Conservation (phyloP, 2,888 invertebrate species). For the Drosophila testacea region DNA sequence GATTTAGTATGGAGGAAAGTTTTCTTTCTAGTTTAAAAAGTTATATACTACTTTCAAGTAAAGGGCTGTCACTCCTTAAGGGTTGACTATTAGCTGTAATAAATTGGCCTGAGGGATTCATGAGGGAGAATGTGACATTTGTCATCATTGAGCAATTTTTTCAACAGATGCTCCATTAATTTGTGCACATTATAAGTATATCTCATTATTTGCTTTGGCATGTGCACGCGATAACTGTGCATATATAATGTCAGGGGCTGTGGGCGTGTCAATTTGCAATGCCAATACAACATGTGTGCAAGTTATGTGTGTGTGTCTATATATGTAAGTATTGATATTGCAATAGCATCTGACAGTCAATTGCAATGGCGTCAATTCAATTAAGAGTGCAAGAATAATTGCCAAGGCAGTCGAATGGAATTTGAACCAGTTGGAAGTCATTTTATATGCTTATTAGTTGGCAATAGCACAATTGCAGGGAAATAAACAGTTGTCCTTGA, state of each 20-base stretch:
- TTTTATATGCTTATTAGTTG: conserved; percentile 46
- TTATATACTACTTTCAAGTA: too few species aligned
- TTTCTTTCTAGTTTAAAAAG: too few species aligned
- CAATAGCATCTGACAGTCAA: conserved; percentile 32
- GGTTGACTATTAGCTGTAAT: too few species aligned
- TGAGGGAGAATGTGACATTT: conserved; percentile 9
- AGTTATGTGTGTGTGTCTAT: conserved; percentile 1
- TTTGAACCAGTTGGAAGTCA: conserved; percentile 42
- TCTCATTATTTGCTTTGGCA: conserved; percentile 18
- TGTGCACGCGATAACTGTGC: conserved; percentile 11
- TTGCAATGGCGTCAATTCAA: conserved; percentile 65
- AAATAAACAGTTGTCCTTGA: conserved; percentile 12
- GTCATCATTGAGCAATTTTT: not conserved
- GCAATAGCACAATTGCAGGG: conserved; percentile 5
- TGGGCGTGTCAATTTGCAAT: not conserved
- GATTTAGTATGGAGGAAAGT: too few species aligned
- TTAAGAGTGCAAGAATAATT: conserved; percentile 63
- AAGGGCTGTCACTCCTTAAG: too few species aligned
- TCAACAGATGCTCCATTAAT: conserved; percentile 10
- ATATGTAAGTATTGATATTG: conserved; percentile 3
- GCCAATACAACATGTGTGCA: not conserved
- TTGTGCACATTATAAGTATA: conserved; percentile 13
- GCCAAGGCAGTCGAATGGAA: conserved; percentile 50
- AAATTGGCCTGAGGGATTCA: not conserved
- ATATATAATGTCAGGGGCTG: conserved; percentile 11